A percentile compares a stretch with the other conserved stretches of the same genome.
These are phyloP conservation scores for Zaprionus gabonicus DNA, from an alignment of 1,140 invertebrate genomes.

Conservation along the genomic window DNA sequence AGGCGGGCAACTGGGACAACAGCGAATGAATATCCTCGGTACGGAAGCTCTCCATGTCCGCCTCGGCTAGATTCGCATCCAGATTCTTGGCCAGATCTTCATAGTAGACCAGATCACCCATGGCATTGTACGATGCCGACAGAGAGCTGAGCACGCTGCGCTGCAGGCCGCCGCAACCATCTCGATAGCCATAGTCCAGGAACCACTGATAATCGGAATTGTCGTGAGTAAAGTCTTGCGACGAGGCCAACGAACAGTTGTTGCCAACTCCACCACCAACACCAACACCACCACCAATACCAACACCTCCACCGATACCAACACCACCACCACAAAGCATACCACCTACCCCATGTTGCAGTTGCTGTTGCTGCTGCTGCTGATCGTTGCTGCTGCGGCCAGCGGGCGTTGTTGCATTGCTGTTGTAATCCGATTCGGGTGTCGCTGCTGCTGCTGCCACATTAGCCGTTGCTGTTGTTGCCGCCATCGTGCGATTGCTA, in stretches of 20 bases:
- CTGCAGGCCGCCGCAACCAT: slow-evolving; percentile 91
- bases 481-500: slow-evolving; percentile 51
- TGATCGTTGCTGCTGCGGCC: slow-evolving; percentile 33
- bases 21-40: slow-evolving; percentile 95
- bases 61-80: slow-evolving; percentile 96
- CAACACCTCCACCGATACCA: slow-evolving; percentile 55
- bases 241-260: slow-evolving; percentile 84
- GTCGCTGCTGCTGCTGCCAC: slow-evolving; percentile 72
- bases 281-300: slow-evolving; percentile 31
- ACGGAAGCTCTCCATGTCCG: slow-evolving; percentile 97
- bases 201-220: slow-evolving; percentile 96
- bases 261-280: slow-evolving; percentile 49
- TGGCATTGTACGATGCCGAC: slow-evolving; percentile 90
- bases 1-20: slow-evolving; percentile 90
- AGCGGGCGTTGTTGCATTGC: slow-evolving; percentile 85
- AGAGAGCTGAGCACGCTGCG: slow-evolving; percentile 92
- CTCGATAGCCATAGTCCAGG: slow-evolving; percentile 93
- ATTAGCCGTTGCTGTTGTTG: slow-evolving; percentile 69
- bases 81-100: slow-evolving; percentile 94
- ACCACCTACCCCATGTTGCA: slow-evolving; percentile 79
- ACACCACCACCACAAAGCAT: slow-evolving; percentile 64
- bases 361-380: slow-evolving; percentile 61
- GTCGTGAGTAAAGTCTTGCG: slow-evolving; percentile 92
- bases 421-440: slow-evolving; percentile 87
- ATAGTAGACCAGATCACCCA: slow-evolving; percentile 90